These are phyloP conservation scores for Paradisaea rubra DNA, from an alignment of 2,113 vertebrate genomes.

Conservation along the genomic window DNA sequence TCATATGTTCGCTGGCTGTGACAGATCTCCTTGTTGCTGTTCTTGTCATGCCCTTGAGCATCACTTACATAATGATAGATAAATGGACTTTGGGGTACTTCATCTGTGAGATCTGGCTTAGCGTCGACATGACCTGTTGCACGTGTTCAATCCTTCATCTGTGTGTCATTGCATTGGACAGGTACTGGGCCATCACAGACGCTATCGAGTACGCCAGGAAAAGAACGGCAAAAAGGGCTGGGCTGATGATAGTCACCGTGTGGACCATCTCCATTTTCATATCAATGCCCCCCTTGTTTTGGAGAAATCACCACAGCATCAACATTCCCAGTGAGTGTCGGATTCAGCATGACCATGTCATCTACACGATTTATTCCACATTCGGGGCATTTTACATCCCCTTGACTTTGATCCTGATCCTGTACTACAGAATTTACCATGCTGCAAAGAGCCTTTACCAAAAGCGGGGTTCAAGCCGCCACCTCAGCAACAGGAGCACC, in stretches of 20 bases:
- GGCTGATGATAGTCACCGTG: constrained; percentile 76
- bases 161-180: constrained; percentile 86
- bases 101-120: constrained; percentile 86
- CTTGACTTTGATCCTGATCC: constrained; percentile 83
- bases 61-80: constrained; percentile 83
- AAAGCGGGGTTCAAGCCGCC: constrained; percentile 83
- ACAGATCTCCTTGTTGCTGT: constrained; percentile 86
- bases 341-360: constrained; percentile 83
- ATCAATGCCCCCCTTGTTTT: constrained; percentile 86
- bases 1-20: constrained; percentile 88
- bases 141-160: constrained; percentile 90
- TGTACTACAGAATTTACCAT: constrained; percentile 87
- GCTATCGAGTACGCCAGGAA: constrained; percentile 84
- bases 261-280: constrained; percentile 87
- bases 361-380: constrained; percentile 88
- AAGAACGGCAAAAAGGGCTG: constrained; percentile 77
- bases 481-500: constrained; percentile 80
- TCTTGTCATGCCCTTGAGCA: constrained; percentile 88
- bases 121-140: constrained; percentile 89
- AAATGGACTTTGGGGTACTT: constrained; percentile 82
- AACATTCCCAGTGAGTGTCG: constrained; percentile 69
- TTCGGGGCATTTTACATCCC: constrained; percentile 89
- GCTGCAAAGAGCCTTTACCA: constrained; percentile 88
- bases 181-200: constrained; percentile 91
- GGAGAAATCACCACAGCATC: constrained; percentile 72